These are phyloP conservation scores for Ailurus styani DNA, from an alignment of 2,113 vertebrate species.

Conservation along the genomic window DNA sequence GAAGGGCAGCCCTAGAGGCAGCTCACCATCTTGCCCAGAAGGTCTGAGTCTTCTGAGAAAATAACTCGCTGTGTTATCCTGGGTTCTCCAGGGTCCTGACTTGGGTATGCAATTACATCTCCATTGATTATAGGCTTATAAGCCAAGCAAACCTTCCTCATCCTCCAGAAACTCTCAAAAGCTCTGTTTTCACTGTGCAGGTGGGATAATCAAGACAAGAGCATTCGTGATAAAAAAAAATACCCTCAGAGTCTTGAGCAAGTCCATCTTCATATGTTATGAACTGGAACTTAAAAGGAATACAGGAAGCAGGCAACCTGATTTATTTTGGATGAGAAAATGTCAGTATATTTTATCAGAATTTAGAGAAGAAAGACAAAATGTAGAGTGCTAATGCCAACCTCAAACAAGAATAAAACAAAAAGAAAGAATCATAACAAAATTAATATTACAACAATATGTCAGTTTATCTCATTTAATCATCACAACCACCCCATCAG, in stretches of 20 bases:
- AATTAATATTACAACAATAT: not conserved
- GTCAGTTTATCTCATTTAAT: not conserved
- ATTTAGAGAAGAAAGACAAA: not conserved
- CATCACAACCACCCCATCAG: not conserved
- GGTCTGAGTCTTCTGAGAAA: not conserved
- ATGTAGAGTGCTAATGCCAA: not conserved
- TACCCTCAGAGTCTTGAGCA: not conserved
- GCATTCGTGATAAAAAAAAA: not conserved
- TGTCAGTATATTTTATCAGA: not conserved
- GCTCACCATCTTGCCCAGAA: not conserved
- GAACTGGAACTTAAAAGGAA: not conserved
- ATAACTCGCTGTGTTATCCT: not conserved
- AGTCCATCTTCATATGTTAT: not conserved
- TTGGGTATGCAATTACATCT: not conserved
- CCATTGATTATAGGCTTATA: not conserved
- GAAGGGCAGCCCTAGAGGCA: not conserved
- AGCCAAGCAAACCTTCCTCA: not conserved
- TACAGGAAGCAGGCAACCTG: not conserved
- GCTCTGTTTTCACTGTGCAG: not conserved
- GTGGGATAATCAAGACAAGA: not conserved
- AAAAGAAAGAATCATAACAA: not conserved
- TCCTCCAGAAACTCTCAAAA: not conserved
- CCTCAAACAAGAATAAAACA: not conserved
- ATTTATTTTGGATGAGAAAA: not conserved
- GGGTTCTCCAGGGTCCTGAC: not conserved